phyloP scores from a whole-genome alignment of 2,113 vertebrate genomes.

The Psophia crepitans region DNA sequence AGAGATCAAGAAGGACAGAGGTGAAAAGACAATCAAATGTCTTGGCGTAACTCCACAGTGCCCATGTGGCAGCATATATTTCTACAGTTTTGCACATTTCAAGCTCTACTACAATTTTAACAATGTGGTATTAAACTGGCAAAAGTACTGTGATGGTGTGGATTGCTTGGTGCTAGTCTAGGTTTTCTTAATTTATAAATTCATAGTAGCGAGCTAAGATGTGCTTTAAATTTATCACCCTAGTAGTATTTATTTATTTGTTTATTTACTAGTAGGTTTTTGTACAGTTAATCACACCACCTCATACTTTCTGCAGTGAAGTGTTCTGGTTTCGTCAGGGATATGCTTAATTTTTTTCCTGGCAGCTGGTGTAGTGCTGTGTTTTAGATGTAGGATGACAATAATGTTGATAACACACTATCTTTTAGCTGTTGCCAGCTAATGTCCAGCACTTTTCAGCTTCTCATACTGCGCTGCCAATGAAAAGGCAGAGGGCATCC shows the following conservation, averaged over 20 bases:
- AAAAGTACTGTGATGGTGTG: background rate
- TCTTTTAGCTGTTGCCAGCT: too few species aligned
- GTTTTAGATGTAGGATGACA: too few species aligned
- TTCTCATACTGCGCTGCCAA: too few species aligned
- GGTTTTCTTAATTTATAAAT: constrained; percentile 37
- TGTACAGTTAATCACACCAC: background rate
- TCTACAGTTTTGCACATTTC: background rate
- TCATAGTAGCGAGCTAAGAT: constrained; percentile 1
- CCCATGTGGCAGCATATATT: background rate
- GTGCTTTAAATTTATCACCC: constrained; percentile 4
- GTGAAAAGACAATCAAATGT: background rate
- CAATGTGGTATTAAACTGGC: background rate
- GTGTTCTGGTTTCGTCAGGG: background rate
- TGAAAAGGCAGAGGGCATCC: too few species aligned
- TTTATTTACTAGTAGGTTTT: background rate
- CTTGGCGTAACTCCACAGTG: background rate
- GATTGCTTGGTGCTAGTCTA: background rate
- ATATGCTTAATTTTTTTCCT: too few species aligned
- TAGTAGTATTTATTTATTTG: background rate
- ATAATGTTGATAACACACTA: too few species aligned
- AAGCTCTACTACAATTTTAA: background rate
- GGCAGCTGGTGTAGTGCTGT: too few species aligned
- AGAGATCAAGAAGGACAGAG: background rate
- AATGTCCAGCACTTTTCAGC: too few species aligned
- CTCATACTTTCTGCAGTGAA: constrained; percentile 40